These are phyloP conservation scores for Furcifer pardalis DNA, from an alignment of 2,797 vertebrate genomes.

Conservation along the genomic window DNA sequence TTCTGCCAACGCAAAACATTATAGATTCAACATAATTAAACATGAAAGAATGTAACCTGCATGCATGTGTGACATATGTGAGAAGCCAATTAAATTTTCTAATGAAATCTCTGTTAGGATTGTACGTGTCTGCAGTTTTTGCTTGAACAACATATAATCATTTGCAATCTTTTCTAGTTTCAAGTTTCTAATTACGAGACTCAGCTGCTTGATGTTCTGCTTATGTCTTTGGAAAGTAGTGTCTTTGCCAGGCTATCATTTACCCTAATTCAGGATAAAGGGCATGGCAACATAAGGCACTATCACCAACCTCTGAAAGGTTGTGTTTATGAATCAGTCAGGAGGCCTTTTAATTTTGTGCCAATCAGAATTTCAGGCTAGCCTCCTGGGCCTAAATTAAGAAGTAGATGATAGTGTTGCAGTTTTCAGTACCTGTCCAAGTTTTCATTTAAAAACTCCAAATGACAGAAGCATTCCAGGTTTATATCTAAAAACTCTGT, in stretches of 20 bases:
- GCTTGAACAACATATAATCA: constrained; percentile 29
- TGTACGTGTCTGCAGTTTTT: constrained; percentile 31
- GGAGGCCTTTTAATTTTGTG: constrained; percentile 22
- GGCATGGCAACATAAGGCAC: constrained; percentile 11
- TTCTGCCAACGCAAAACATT: not conserved
- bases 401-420: not conserved
- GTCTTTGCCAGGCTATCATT: constrained; percentile 34
- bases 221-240: constrained; percentile 49
- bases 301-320: not conserved
- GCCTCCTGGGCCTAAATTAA: constrained; percentile 6
- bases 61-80: constrained; percentile 40
- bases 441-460: constrained; percentile 5
- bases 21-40: constrained; percentile 46
- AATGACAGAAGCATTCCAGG: not conserved
- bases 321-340: constrained; percentile 1
- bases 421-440: not conserved
- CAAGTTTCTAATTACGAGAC: constrained; percentile 45
- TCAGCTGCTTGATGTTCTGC: constrained; percentile 18
- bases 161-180: constrained; percentile 42
- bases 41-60: constrained; percentile 53
- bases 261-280: constrained; percentile 41
- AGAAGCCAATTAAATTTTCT: constrained; percentile 55
- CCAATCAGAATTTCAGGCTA: constrained; percentile 10
- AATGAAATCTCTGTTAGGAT: constrained; percentile 48
- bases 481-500: not conserved